These are phyloP conservation scores for Cheilosia grossa DNA, from an alignment of 2,888 invertebrate species.

Conservation along the genomic window DNA sequence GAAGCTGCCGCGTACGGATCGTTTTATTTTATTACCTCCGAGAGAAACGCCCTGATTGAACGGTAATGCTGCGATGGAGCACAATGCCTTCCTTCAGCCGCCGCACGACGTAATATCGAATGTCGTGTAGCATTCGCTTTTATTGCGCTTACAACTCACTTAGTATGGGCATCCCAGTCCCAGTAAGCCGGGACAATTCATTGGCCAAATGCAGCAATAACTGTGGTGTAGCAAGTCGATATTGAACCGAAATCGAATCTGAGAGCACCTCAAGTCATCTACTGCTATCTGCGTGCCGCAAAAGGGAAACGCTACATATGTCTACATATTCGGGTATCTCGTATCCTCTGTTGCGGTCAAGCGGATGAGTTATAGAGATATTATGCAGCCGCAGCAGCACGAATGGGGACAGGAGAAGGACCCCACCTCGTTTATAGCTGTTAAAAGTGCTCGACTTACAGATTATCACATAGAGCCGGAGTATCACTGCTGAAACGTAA, in stretches of 20 bases:
- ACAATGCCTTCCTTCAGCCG: slow-evolving; percentile 3
- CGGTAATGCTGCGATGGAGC: slow-evolving; percentile 35
- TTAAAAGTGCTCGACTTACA: slow-evolving; percentile 52
- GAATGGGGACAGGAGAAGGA: slow-evolving; percentile 33
- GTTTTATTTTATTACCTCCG: slow-evolving; percentile 11
- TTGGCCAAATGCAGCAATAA: slow-evolving; percentile 22
- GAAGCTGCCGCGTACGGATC: neutral
- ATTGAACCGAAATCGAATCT: slow-evolving; percentile 47
- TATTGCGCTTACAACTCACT: slow-evolving; percentile 67
- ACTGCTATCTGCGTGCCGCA: slow-evolving; percentile 12
- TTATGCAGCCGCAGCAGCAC: slow-evolving; percentile 31
- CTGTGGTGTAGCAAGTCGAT: slow-evolving; percentile 21
- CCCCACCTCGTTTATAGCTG: slow-evolving; percentile 38
- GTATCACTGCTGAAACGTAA: slow-evolving; percentile 53
- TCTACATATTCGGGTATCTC: slow-evolving; percentile 14
- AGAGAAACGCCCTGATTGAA: slow-evolving; percentile 50
- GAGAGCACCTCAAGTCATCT: slow-evolving; percentile 43
- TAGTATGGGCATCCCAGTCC: slow-evolving; percentile 18
- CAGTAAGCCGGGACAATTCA: neutral
- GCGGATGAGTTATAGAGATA: slow-evolving; percentile 38
- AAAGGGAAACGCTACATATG: slow-evolving; percentile 50
- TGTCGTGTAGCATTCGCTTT: slow-evolving; percentile 56
- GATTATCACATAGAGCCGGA: slow-evolving; percentile 51
- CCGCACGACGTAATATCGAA: slow-evolving; percentile 51
- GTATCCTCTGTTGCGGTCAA: slow-evolving; percentile 14